phyloP scores from a whole-genome alignment of 2,113 vertebrate species.

The Abramis brama region DNA sequence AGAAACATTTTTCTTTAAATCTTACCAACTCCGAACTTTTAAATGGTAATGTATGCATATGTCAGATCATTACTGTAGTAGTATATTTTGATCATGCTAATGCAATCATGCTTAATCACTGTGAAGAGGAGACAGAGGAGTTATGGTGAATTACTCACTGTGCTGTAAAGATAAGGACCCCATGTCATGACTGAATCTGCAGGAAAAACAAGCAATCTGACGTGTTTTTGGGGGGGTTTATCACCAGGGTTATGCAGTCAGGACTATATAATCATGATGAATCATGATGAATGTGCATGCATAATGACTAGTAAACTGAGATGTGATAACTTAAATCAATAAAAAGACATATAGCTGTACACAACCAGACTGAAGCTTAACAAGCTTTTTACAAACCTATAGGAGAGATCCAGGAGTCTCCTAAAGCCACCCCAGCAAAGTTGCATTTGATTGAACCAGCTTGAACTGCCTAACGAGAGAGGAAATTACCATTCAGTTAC shows the following conservation, averaged over 20 bases:
- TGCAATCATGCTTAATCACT: slow-evolving; percentile 5
- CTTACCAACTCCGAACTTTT: neutral
- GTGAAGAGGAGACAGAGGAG: neutral
- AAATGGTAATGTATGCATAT: neutral
- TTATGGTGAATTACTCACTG: slow-evolving; percentile 78
- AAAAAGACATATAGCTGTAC: neutral
- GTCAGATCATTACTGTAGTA: no score
- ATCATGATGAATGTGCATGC: neutral
- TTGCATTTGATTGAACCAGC: slow-evolving; percentile 83
- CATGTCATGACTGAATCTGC: slow-evolving; percentile 94
- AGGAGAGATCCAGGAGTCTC: slow-evolving; percentile 97
- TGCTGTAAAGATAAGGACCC: slow-evolving; percentile 94
- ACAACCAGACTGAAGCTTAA: neutral
- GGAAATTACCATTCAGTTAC: neutral
- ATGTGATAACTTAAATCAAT: neutral
- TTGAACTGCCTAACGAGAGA: slow-evolving; percentile 77
- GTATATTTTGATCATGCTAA: neutral
- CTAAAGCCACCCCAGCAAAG: slow-evolving; percentile 90
- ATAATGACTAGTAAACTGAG: neutral
- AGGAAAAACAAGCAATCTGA: slow-evolving; percentile 46
- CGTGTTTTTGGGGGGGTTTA: neutral
- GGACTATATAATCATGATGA: neutral
- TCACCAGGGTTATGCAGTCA: neutral
- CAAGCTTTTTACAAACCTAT: slow-evolving; percentile 78
- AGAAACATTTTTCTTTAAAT: neutral